Base-by-base conservation (phyloP, 2,888 invertebrate species). In the Chloroclysta siterata region DNA sequence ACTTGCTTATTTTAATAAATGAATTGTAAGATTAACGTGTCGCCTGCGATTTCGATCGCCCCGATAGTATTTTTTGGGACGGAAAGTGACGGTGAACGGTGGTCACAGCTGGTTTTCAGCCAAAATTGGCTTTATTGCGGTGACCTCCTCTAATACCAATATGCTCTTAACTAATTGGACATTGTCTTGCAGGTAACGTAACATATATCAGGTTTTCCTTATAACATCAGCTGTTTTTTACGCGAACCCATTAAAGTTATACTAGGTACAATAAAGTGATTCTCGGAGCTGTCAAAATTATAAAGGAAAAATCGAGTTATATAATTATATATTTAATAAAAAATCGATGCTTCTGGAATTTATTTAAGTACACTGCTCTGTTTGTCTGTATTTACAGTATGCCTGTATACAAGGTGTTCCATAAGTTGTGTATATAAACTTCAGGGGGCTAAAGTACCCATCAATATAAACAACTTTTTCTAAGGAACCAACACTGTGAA, bases 171-270 rank as follows among this genome's bases (percentile, higher is more conserved):
- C 11, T 39, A 39, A 10, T 39, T 39, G 36, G 10, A 14, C 15
- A 15, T 28, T 48, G 6, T 29, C 13, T 15, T 46, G 4, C 13
- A n/a, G 11, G 48, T 48, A 17, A 41, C 41, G 17, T 39, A 41
- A 41, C 5, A 53, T 11, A 42, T 14, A 29, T 10, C 5, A 4
- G 22, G 28, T 56, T 56, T 56, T 56, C 48, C 55, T 56, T 10
- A 56, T 54, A 7, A 29, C 29, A 42, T 28, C 14, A 46, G 33
- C 29, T 11, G 22, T 17, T 22, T 55, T 51, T 51, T 51, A 28
- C 14, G 10, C 11, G 51, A 46, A 46, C 51, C 3, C 10, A 51
- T 15, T 36, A 29, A 29, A 14, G n/a, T 14, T 17, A 17, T 46
- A 46, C 17, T 5, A 39, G 11, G 2, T 46, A 17, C 7, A 46